Evolutionary conservation across 2,113 vertebrate species (phyloP).

Genomic region (Notechis scutatus): DNA sequence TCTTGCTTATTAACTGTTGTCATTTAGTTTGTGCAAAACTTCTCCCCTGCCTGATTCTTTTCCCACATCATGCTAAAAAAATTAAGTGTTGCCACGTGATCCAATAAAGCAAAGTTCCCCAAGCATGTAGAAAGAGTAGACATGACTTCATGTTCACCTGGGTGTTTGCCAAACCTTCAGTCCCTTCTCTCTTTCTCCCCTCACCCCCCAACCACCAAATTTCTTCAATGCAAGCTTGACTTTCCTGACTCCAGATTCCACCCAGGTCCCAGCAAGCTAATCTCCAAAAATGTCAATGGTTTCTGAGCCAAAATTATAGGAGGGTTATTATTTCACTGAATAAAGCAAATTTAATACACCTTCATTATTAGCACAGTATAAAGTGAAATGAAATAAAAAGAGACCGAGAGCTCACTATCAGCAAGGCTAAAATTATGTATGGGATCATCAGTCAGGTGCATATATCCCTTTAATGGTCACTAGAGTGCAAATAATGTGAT

Average conservation of each 20-base stretch:
- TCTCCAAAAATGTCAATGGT: conserved; percentile 32
- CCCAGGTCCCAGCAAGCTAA: conserved; percentile 26
- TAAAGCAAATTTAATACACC: not conserved
- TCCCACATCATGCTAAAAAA: conserved; percentile 13
- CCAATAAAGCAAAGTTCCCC: conserved; percentile 51
- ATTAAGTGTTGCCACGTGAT: conserved; percentile 39
- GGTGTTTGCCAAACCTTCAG: conserved; percentile 43
- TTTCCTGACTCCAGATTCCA: conserved; percentile 3
- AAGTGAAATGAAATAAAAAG: not conserved
- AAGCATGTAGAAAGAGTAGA: conserved; percentile 42
- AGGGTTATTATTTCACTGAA: not conserved
- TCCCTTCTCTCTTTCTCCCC: not conserved
- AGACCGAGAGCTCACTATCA: not conserved
- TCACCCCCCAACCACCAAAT: not conserved
- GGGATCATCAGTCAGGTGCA: not conserved
- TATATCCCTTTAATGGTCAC: not conserved
- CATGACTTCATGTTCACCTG: conserved; percentile 41
- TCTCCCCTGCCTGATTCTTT: not conserved
- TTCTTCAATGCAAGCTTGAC: not conserved
- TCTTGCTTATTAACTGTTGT: not conserved
- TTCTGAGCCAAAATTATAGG: not conserved
- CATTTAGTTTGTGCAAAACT: conserved; percentile 1
- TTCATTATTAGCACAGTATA: not conserved
- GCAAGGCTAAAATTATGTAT: not conserved
- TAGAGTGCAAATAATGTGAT: not conserved